phyloP scores from a whole-genome alignment of 2,888 invertebrate species.

The Elmis aenea region DNA sequence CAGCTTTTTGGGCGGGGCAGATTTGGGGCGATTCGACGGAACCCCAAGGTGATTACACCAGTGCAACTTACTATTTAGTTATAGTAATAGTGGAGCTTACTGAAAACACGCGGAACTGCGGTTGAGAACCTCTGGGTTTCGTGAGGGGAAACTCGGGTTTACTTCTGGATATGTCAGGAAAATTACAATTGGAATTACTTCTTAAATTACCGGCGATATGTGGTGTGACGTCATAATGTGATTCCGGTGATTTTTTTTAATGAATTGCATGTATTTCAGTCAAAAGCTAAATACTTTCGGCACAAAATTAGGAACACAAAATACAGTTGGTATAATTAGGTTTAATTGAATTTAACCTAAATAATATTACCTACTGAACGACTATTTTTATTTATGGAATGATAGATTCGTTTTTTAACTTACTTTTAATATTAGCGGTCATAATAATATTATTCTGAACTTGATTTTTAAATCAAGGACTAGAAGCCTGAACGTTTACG shows the following conservation, averaged over 20 bases:
- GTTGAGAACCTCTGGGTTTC: not conserved
- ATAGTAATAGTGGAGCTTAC: conserved; percentile 1
- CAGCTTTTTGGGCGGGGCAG: conserved; percentile 17
- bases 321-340: too few relatives aligned
- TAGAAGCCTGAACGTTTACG: too few relatives aligned
- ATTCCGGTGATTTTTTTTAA: not conserved
- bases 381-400: too few relatives aligned
- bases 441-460: too few relatives aligned
- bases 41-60: conserved; percentile 20
- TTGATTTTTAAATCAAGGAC: too few relatives aligned
- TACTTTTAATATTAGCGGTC: too few relatives aligned
- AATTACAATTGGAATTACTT: conserved; percentile 18
- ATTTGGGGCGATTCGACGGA: conserved; percentile 17
- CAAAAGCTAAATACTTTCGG: too few relatives aligned
- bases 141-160: conserved; percentile 6
- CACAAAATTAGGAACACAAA: too few relatives aligned
- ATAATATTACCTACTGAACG: too few relatives aligned
- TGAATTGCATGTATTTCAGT: too few relatives aligned
- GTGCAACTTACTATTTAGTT: conserved; percentile 7
- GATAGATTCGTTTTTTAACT: too few relatives aligned
- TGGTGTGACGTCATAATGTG: conserved; percentile 9
- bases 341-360: too few relatives aligned
- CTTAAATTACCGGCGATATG: conserved; percentile 9
- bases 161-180: conserved; percentile 17
- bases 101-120: conserved; percentile 4